Evolutionary conservation across 2,888 invertebrate genomes (phyloP), one percentile per base, ranked within the genome.

Genomic region (Helobdella robusta): DNA sequence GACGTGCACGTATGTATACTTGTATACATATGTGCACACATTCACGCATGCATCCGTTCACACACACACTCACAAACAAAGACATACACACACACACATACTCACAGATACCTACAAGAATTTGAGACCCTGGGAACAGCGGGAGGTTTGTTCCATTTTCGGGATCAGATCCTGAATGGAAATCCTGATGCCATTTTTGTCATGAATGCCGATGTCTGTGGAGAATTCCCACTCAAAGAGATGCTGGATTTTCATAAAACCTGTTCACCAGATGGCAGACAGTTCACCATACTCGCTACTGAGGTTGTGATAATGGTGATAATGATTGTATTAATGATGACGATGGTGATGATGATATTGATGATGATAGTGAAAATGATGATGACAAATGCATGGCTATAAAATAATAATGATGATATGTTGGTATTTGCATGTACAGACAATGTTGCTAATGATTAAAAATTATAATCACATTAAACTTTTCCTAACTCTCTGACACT

Each of bases 151-250:
- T 93, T 91, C 79, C 94, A 95, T 80, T 97, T 97, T 79, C 84
- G 95, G 35, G 95, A 97, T 79, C 93, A 94, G 80, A 90, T 97
- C 70, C 83, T 91, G 36, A 86, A 87, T 0, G 84, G 94, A 5
- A 87, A 86, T 76, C 91, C 93, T 0, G 84, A 87, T 54, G 88
- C 87, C 0, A 91, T 97, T 80, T 94, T 97, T 78, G 85, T 98
- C 4, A 84, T 98, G 74, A 98, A 98, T 76, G 94, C 95, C 5
- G 97, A 97, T 81, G 93, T 97, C 0, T 97, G 97, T 77, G 89
- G 93, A 0, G 92, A 98, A 80, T 94, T 98, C 78, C 93, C 94
- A 0, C 81, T 95, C 18, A 83, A 84, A 70, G 88, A 91, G 69
- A 84, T 98, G 77, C 84, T 80, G 36, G 72, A 74, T n/a, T 77